phyloP scores from a whole-genome alignment of 2,888 invertebrate genomes.

The Periphyllus acericola region DNA sequence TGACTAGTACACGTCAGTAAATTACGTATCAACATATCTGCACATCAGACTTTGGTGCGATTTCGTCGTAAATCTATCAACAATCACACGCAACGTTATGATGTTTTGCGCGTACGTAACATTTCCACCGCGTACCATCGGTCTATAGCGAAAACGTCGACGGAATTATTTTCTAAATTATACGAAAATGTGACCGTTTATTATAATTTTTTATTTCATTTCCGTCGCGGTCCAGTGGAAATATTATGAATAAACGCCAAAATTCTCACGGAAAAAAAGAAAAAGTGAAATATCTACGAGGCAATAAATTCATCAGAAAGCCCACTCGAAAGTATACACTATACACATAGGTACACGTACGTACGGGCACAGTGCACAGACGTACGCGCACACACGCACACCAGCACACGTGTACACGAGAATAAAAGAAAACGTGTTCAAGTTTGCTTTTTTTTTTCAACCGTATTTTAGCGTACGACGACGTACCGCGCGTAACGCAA shows the following conservation, averaged over 20 bases:
- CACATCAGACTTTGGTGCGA: no score
- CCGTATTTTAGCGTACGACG: conserved; percentile 5
- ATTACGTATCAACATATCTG: no score
- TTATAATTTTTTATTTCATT: no score
- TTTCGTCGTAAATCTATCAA: not conserved
- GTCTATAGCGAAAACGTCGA: not conserved
- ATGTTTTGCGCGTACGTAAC: not conserved
- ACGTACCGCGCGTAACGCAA: not conserved
- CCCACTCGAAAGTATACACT: not conserved
- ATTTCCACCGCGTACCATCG: no score
- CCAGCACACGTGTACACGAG: not conserved
- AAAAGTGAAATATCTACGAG: not conserved
- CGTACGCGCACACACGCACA: not conserved
- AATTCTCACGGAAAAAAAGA: not conserved
- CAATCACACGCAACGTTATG: not conserved
- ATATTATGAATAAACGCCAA: not conserved
- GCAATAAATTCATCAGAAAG: conserved; percentile 21
- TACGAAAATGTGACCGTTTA: not conserved
- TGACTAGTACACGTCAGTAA: no score
- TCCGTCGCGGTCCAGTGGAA: not conserved
- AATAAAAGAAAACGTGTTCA: conserved; percentile 19
- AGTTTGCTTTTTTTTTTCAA: not conserved
- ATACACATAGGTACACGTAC: not conserved
- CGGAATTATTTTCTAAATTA: not conserved
- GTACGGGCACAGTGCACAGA: no score